Evolutionary conservation across 1,140 invertebrate species (phyloP), one percentile per base, ranked within the genome.

Genomic region (Bombus confusus): DNA sequence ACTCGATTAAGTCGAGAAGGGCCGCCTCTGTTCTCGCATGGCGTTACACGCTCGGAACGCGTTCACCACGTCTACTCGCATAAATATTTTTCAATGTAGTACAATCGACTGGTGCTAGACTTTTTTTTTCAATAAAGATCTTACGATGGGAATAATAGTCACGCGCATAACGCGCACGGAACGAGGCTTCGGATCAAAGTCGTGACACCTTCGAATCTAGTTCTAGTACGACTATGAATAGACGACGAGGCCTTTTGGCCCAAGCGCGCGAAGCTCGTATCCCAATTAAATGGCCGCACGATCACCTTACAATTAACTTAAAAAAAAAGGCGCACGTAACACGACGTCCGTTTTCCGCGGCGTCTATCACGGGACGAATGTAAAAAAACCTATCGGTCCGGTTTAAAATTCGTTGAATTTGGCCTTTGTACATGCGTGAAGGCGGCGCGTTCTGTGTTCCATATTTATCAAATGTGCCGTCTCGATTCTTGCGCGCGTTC

Each of bases 221-320:
- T 93, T 94, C 93, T 94, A 92, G 92, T 93, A 92, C 92, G 88
- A 90, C 92, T 94, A 94, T 93, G 92, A 94, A 94, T 94, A 94
- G 93, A 91, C 87, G 90, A 93, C 91, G 91, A 91, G 91, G 84
- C 92, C 88, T 91, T 86, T 92, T 92, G 90, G 89, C 91, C 92
- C 90, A 92, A 88, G 84, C 86, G 85, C 77, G 83, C 87, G 88
- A 87, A 64, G 77, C 84, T 83, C 86, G 87, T 88, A 92, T 91
- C 85, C 84, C 88, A 92, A 88, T 91, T 91, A 91, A 90, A 86
- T 81, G 81, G 64, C 37, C 77, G 66, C 43, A 81, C 87, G 90
- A 90, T 90, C 78, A 73, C 77, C 83, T 90, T 90, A 86, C 83
- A 86, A 90, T 90, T 88, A 87, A 77, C 66, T 80, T n/a, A 66